Base-by-base conservation (phyloP, 2,888 invertebrate genomes). In the Ennomos erosarius region DNA sequence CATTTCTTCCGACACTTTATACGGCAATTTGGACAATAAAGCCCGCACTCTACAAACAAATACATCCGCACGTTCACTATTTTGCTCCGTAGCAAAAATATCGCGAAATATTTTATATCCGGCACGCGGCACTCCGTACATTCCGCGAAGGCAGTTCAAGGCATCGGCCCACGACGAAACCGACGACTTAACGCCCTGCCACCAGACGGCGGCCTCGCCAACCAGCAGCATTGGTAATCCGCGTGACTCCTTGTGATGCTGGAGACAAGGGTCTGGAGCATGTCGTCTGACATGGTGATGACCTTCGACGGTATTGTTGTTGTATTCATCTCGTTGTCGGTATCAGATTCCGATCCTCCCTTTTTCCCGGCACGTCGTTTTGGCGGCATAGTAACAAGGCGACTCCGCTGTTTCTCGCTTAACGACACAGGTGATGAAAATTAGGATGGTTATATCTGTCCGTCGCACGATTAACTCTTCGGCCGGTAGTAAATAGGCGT, bases 61-160 rank as follows among this genome's bases (percentile, higher is more conserved):
- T 9, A 49, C 26, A 16, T 49, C 49, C 6, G 39, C 26, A 9
- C 49, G 39, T 33, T 49, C 49, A 10, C n/a, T 9, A 8, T 33
- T 33, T 11, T 49, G 49, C 33, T 49, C 40, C 2, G 26, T 39
- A 33, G 39, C 39, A n/a, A 49, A 49, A 11, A 49, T 33, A 33
- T 49, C 49, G 9, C 40, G 26, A 11, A 39, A 39, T 6, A 49
- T 8, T 26, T 49, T 49, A 33, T 49, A 49, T 6, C 16, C 48
- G 2, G 48, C 38, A 0, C 16, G 47, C 38, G 37, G 48, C n/a
- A 49, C 39, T 10, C 49, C 45, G 33, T 36, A 26, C 45, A 43
- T 44, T 4, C 26, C 38, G 13, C 37, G 26, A 10, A 43, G 16
- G 2, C 43, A 26, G 9, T 8, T 10, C 8, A 33, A 0, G 13